Evolutionary conservation across 2,888 invertebrate genomes (phyloP).

Genomic region (Steromphala cineraria): DNA sequence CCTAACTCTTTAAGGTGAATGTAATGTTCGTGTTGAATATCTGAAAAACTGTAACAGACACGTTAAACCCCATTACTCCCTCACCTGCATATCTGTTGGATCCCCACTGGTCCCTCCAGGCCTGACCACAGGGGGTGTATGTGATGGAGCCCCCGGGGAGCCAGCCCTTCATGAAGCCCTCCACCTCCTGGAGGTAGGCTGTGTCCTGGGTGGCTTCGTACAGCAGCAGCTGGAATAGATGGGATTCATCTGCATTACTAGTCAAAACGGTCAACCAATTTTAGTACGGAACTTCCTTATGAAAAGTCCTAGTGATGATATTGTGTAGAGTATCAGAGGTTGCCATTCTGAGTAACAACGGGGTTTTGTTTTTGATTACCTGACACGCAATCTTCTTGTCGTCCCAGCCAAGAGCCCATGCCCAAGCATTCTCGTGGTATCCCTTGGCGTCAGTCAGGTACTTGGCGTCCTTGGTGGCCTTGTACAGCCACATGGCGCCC

Average conservation of each 20-base stretch:
- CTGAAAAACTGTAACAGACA: too few species aligned
- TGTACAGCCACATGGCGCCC: constrained; percentile 61
- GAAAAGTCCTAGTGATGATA: too few species aligned
- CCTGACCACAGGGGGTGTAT: constrained; percentile 63
- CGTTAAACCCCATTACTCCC: too few species aligned
- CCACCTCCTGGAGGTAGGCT: constrained; percentile 47
- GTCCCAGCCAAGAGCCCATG: constrained; percentile 67
- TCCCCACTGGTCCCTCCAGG: constrained; percentile 64
- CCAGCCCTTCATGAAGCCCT: constrained; percentile 51
- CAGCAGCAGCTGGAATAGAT: constrained; percentile 45
- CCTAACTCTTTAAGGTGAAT: too few species aligned
- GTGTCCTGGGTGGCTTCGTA: constrained; percentile 53
- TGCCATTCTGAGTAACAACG: too few species aligned
- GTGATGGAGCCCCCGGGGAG: constrained; percentile 52
- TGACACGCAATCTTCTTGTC: constrained; percentile 56
- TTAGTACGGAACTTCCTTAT: too few species aligned
- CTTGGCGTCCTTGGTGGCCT: constrained; percentile 58
- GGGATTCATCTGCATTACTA: too few species aligned
- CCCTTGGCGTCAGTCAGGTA: constrained; percentile 61
- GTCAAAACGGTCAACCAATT: too few species aligned
- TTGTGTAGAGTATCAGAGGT: too few species aligned
- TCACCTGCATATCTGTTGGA: constrained; percentile 56
- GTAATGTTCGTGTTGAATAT: too few species aligned
- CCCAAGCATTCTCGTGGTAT: constrained; percentile 42
- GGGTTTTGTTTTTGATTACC: too few species aligned